Evolutionary conservation across 1,140 invertebrate genomes (phyloP).

Genomic region (Dermatophagoides farinae): DNA sequence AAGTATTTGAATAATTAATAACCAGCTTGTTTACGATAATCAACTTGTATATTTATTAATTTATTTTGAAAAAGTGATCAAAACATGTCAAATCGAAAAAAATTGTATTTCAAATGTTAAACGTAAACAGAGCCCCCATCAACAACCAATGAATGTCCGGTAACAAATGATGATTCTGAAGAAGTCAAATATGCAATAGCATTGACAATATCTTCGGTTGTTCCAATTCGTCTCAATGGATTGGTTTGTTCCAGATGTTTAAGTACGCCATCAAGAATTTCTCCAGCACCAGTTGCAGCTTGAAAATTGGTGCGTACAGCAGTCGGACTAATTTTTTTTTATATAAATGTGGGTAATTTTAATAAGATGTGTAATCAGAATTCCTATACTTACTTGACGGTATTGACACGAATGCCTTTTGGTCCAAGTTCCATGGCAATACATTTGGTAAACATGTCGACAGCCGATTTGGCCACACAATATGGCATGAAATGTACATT

Average conservation of each 20-base stretch:
- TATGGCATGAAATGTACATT: slow-evolving; percentile 19
- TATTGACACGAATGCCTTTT: slow-evolving; percentile 19
- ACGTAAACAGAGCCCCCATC: slow-evolving; percentile 40
- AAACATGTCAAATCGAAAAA: not conserved
- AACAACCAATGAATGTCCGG: slow-evolving; percentile 51
- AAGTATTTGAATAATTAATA: not conserved
- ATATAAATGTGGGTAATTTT: not conserved
- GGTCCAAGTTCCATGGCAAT: slow-evolving; percentile 25
- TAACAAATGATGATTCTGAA: slow-evolving; percentile 52
- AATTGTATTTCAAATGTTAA: not conserved
- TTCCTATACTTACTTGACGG: slow-evolving; percentile 2
- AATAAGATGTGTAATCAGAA: not conserved
- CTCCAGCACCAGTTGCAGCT: not conserved
- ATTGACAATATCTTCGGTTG: slow-evolving; percentile 49
- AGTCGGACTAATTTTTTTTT: not conserved
- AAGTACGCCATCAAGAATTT: not conserved
- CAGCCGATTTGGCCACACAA: slow-evolving; percentile 24
- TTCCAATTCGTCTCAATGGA: slow-evolving; percentile 29
- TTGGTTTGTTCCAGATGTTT: not conserved
- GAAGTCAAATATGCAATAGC: slow-evolving; percentile 66
- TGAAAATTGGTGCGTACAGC: slow-evolving; percentile 5
- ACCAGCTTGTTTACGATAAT: not conserved
- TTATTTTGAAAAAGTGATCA: not conserved
- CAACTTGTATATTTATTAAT: not conserved
- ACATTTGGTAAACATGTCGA: slow-evolving; percentile 26